Percentiles rank a stretch among this genome's conserved stretches.
Conservation (phyloP, 2,797 vertebrate genomes). For the Platalea minor region DNA sequence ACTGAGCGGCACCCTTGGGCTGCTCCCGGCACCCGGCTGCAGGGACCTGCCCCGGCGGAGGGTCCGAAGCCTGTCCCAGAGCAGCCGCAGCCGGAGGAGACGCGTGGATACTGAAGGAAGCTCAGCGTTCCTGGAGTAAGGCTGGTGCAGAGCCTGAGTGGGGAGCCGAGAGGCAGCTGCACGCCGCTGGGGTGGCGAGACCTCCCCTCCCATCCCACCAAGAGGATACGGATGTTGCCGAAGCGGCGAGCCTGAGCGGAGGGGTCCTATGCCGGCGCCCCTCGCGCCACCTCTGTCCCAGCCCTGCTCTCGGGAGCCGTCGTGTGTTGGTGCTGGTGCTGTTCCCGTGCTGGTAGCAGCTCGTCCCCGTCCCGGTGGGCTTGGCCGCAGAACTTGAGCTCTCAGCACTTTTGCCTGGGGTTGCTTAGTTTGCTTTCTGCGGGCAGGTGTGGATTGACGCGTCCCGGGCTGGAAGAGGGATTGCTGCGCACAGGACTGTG, state of each 20-base stretch:
- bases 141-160: background rate
- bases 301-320: background rate
- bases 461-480: background rate
- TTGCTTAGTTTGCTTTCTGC: background rate
- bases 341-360: background rate
- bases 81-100: background rate
- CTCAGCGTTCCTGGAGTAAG: accelerated
- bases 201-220: background rate
- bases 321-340: accelerated
- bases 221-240: background rate
- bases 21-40: background rate
- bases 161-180: background rate
- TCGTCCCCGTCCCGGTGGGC: background rate
- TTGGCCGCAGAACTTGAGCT: background rate
- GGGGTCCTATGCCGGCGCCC: background rate
- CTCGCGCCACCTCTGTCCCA: background rate
- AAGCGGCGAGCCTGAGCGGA: background rate
- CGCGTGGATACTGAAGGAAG: background rate
- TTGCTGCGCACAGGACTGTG: background rate
- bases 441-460: background rate
- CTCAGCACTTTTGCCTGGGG: background rate
- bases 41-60: background rate
- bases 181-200: background rate
- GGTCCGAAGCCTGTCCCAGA: background rate
- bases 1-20: background rate